Evolutionary conservation across 2,888 invertebrate species (phyloP).

Genomic region (Escarpia spicata): DNA sequence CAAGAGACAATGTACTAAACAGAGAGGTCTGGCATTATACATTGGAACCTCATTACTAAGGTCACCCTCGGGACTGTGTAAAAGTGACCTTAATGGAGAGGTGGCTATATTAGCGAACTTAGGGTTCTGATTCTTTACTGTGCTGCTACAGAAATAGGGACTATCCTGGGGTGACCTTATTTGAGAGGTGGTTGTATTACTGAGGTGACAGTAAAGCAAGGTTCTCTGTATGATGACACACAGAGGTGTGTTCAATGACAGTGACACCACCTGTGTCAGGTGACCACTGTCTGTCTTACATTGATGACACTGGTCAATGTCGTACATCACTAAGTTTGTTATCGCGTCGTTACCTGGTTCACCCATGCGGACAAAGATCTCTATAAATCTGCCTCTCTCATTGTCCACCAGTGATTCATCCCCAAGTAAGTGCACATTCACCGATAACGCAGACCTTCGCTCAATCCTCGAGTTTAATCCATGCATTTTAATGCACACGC

Average conservation of each 20-base stretch:
- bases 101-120: too few relatives aligned
- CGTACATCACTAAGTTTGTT: neutral
- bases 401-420: neutral
- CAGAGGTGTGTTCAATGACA: neutral
- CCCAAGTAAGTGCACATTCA: neutral
- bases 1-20: too few relatives aligned
- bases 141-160: too few relatives aligned
- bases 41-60: too few relatives aligned
- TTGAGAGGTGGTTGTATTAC: too few relatives aligned
- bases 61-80: too few relatives aligned
- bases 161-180: neutral
- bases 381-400: neutral
- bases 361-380: neutral
- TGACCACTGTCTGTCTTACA: neutral
- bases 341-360: neutral
- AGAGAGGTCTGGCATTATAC: too few relatives aligned
- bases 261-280: neutral
- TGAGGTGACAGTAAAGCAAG: too few relatives aligned
- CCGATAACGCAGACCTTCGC: neutral
- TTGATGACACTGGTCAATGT: neutral
- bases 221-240: neutral
- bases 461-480: neutral
- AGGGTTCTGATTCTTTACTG: too few relatives aligned
- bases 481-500: constrained; percentile 4
- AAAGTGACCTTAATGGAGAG: too few relatives aligned